phyloP scores from a whole-genome alignment of 2,888 invertebrate species.

The Polydrusus pterygomalis region DNA sequence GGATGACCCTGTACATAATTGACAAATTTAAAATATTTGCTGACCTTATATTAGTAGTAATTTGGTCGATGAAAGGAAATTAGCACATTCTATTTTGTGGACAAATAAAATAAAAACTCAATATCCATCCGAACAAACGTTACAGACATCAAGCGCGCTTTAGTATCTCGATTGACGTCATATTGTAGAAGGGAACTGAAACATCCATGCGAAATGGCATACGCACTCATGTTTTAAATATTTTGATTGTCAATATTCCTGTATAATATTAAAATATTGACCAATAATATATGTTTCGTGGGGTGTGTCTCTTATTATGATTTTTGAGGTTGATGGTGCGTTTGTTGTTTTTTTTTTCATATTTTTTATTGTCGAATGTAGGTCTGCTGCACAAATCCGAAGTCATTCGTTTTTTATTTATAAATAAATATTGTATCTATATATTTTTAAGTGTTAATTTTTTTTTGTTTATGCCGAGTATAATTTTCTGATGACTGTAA shows the following conservation, averaged over 20 bases:
- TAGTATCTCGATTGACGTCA: no score
- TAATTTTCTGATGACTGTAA: not conserved
- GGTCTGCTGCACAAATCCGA: slow-evolving; percentile 29
- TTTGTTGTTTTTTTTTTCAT: slow-evolving; percentile 6
- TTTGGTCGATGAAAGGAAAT: no score
- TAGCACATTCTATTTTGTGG: no score
- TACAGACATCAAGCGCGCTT: no score
- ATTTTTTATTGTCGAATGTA: slow-evolving; percentile 16
- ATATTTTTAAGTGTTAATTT: not conserved
- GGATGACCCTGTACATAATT: no score
- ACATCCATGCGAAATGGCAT: no score
- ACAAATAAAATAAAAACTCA: no score
- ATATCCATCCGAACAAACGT: no score
- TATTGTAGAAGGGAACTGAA: no score
- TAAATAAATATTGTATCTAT: slow-evolving; percentile 26
- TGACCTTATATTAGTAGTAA: no score
- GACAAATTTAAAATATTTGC: no score
- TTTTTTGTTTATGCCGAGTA: not conserved
- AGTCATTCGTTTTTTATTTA: slow-evolving; percentile 23
- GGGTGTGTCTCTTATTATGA: not conserved
- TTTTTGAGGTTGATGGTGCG: slow-evolving; percentile 24
- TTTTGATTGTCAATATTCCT: not conserved
- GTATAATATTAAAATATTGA: not conserved
- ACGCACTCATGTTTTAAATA: not conserved
- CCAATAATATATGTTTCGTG: not conserved